Conservation (phyloP, 2,113 vertebrate species). For the Brachypteracias leptosomus region DNA sequence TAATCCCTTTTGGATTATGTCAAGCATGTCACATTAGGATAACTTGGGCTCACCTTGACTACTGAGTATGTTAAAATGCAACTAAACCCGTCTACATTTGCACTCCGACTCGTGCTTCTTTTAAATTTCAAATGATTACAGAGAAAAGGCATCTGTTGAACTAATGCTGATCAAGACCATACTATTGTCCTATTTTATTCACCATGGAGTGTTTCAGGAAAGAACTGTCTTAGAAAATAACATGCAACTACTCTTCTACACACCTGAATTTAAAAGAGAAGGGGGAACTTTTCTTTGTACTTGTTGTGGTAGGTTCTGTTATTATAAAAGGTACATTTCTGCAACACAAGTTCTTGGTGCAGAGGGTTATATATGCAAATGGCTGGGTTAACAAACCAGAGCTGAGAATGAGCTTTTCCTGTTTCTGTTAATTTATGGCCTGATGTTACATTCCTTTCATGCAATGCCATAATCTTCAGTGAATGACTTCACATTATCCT, state of each 20-base stretch:
- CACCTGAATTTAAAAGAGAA: neutral
- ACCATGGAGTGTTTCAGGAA: neutral
- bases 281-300: neutral
- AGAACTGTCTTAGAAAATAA: neutral
- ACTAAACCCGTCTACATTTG: neutral
- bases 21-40: neutral
- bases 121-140: neutral
- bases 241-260: neutral
- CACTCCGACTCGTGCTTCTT: neutral
- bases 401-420: neutral
- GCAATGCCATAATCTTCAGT: slow-evolving; percentile 3
- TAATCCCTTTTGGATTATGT: slow-evolving; percentile 22
- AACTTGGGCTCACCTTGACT: slow-evolving; percentile 34
- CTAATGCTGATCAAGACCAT: neutral
- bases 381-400: neutral
- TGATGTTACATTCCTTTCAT: neutral
- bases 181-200: neutral
- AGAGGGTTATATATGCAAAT: neutral
- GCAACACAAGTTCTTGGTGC: neutral
- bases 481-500: neutral
- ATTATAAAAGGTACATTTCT: neutral
- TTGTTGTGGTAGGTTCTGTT: neutral
- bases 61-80: neutral
- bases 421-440: neutral
- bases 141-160: neutral